Conservation (phyloP, 2,888 invertebrate genomes). For the Cacoxenus indagator region DNA sequence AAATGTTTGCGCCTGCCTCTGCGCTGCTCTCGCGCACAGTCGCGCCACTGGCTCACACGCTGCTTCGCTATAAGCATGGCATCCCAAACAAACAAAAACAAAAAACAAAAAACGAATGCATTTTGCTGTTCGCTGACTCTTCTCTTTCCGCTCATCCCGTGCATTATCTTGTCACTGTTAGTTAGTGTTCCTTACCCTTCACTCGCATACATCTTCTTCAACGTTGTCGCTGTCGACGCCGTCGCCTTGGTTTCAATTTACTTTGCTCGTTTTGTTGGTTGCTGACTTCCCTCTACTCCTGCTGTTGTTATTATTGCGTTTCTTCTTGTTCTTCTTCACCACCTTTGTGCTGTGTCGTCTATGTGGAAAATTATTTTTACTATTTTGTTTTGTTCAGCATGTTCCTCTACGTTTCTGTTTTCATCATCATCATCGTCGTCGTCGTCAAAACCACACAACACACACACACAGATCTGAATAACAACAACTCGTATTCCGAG, state of each 20-base stretch:
- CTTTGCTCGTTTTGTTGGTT: background rate
- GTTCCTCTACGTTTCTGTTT: conserved; percentile 26
- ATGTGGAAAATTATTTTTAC: conserved; percentile 20
- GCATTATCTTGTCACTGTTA: background rate
- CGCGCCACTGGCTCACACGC: too few relatives aligned
- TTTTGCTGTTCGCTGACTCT: background rate
- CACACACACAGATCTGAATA: conserved; percentile 26
- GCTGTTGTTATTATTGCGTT: conserved; percentile 28
- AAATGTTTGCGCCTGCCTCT: background rate
- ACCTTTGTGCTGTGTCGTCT: conserved; percentile 28
- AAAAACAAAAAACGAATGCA: background rate
- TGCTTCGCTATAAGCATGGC: background rate
- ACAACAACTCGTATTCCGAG: conserved; percentile 22
- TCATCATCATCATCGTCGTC: conserved; percentile 12
- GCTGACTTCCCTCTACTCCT: conserved; percentile 29
- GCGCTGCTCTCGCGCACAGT: background rate
- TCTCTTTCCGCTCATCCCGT: background rate
- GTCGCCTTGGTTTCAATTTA: conserved; percentile 31
- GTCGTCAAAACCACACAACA: conserved; percentile 14
- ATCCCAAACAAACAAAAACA: background rate
- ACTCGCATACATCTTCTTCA: background rate
- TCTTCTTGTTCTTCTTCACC: conserved; percentile 42
- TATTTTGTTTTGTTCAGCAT: conserved; percentile 49
- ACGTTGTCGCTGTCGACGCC: conserved; percentile 27
- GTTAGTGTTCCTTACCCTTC: too few relatives aligned